These are phyloP conservation scores for Platyura marginata DNA, from an alignment of 1,140 invertebrate species.

Conservation along the genomic window DNA sequence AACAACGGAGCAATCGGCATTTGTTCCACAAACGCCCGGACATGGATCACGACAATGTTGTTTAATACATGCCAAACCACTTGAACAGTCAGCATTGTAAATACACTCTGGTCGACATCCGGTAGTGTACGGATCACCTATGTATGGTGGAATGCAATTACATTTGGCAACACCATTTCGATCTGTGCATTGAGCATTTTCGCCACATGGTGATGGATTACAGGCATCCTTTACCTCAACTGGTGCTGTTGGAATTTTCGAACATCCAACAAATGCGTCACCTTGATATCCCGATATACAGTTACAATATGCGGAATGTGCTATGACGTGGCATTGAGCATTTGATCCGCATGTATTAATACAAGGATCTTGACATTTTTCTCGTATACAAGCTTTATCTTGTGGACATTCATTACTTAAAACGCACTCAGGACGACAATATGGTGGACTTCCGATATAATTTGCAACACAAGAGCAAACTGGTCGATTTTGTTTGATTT, in stretches of 20 bases:
- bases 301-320: slow-evolving; percentile 63
- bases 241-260: slow-evolving; percentile 28
- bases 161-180: slow-evolving; percentile 48
- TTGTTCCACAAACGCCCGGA: slow-evolving; percentile 59
- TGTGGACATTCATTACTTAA: slow-evolving; percentile 54
- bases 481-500: slow-evolving; percentile 54
- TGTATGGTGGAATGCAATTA: slow-evolving; percentile 66
- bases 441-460: slow-evolving; percentile 50
- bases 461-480: slow-evolving; percentile 61
- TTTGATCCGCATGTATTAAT: slow-evolving; percentile 53
- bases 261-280: slow-evolving; percentile 63
- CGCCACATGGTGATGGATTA: slow-evolving; percentile 60
- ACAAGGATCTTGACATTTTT: slow-evolving; percentile 65
- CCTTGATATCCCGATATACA: slow-evolving; percentile 58
- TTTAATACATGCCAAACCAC: slow-evolving; percentile 61
- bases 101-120: slow-evolving; percentile 66
- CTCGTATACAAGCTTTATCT: slow-evolving; percentile 57
- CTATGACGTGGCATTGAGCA: slow-evolving; percentile 59
- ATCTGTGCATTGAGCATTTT: slow-evolving; percentile 57
- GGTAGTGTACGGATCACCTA: slow-evolving; percentile 59
- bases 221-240: slow-evolving; percentile 40
- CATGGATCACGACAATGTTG: slow-evolving; percentile 73
- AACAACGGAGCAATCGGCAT: slow-evolving; percentile 58
- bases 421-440: slow-evolving; percentile 55
- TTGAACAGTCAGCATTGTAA: slow-evolving; percentile 58